phyloP scores from a whole-genome alignment of 2,888 invertebrate species.

The Aricia artaxerxes region DNA sequence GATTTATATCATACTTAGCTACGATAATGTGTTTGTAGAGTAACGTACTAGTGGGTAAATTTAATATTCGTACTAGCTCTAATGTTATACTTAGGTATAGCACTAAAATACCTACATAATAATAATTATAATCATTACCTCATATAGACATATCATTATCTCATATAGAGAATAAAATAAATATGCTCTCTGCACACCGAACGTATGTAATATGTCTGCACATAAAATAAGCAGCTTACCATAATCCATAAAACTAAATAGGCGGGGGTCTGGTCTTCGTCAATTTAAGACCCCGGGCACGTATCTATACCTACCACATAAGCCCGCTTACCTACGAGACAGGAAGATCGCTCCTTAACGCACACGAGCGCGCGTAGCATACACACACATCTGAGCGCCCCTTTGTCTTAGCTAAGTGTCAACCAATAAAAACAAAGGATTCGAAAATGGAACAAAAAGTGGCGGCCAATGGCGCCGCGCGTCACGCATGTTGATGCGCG shows the following conservation, averaged over 20 bases:
- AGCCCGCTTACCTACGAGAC: conserved; percentile 55
- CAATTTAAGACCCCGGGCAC: conserved; percentile 71
- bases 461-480: conserved; percentile 73
- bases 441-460: conserved; percentile 79
- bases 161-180: background rate
- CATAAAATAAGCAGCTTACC: conserved; percentile 32
- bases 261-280: conserved; percentile 69
- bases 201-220: conserved; percentile 30
- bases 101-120: no score
- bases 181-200: background rate
- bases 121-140: background rate
- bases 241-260: conserved; percentile 59
- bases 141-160: background rate
- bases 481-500: conserved; percentile 77
- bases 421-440: conserved; percentile 82
- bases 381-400: conserved; percentile 72
- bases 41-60: no score
- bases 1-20: background rate
- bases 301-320: conserved; percentile 49
- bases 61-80: no score
- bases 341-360: conserved; percentile 74
- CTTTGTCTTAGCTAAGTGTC: conserved; percentile 81
- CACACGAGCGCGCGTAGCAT: conserved; percentile 50
- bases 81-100: no score
- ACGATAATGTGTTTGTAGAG: background rate